phyloP scores from a whole-genome alignment of 2,888 invertebrate species.

The Ganaspis brasiliensis region DNA sequence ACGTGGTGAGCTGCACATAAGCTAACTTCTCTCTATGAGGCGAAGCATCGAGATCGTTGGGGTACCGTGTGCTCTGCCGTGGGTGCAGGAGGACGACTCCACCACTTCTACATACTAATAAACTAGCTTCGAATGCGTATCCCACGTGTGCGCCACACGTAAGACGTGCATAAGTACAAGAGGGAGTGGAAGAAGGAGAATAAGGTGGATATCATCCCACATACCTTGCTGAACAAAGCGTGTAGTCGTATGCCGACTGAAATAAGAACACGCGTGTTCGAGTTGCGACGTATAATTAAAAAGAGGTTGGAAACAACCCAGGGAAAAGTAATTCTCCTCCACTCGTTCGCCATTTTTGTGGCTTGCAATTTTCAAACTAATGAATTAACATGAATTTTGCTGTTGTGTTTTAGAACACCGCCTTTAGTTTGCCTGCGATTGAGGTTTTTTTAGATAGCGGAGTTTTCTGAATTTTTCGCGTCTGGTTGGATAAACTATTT shows the following conservation, averaged over 20 bases:
- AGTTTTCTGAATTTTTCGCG: too few relatives aligned
- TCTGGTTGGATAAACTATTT: too few relatives aligned
- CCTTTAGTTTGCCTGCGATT: background rate
- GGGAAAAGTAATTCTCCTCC: slow-evolving; percentile 34
- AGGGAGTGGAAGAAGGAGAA: slow-evolving; percentile 60
- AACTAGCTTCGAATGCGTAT: slow-evolving; percentile 49
- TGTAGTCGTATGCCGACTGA: slow-evolving; percentile 55
- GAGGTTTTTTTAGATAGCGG: too few relatives aligned
- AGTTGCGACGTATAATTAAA: slow-evolving; percentile 59
- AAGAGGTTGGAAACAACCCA: slow-evolving; percentile 50
- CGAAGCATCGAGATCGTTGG: slow-evolving; percentile 65
- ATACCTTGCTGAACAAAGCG: slow-evolving; percentile 69
- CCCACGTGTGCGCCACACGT: slow-evolving; percentile 47
- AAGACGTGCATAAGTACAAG: slow-evolving; percentile 50
- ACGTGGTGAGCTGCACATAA: slow-evolving; percentile 67
- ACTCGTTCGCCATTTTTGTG: slow-evolving; percentile 1
- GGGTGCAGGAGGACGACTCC: slow-evolving; percentile 64
- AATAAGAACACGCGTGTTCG: slow-evolving; percentile 57
- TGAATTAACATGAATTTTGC: background rate
- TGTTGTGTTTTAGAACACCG: too few relatives aligned
- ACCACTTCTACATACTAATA: slow-evolving; percentile 57
- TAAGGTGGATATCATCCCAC: slow-evolving; percentile 69
- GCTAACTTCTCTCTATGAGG: slow-evolving; percentile 69
- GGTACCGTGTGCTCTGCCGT: slow-evolving; percentile 59
- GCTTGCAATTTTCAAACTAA: background rate